Percentiles rank a stretch among this genome's conserved stretches.
Evolutionary conservation across 2,888 invertebrate species (phyloP).

Genomic region (Acronicta leporina): DNA sequence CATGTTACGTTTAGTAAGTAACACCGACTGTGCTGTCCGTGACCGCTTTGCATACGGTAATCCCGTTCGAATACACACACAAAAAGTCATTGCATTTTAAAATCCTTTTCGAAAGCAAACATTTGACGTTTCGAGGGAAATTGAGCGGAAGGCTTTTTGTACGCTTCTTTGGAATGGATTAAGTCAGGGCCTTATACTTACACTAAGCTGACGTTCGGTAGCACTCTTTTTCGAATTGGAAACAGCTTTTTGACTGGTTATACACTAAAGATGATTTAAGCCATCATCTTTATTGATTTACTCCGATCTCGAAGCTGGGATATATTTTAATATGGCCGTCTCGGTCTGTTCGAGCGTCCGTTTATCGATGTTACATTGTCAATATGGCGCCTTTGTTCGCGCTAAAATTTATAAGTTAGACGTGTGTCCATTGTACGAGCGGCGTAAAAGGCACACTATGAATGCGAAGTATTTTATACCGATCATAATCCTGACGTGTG

Average conservation of each 20-base stretch:
- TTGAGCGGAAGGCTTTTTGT: constrained; percentile 82
- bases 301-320: constrained; percentile 73
- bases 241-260: constrained; percentile 56
- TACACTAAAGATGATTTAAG: constrained; percentile 71
- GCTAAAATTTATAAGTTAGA: constrained; percentile 87
- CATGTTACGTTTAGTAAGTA: constrained; percentile 60
- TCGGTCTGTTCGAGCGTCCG: constrained; percentile 73
- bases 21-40: constrained; percentile 58
- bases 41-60: constrained; percentile 83
- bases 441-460: constrained; percentile 68
- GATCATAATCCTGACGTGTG: constrained; percentile 86
- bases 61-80: constrained; percentile 74
- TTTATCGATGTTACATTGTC: constrained; percentile 83
- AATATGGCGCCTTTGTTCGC: constrained; percentile 87
- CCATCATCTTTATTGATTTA: constrained; percentile 83
- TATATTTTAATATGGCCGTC: constrained; percentile 83
- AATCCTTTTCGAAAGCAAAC: constrained; percentile 85
- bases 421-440: constrained; percentile 77
- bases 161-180: constrained; percentile 66
- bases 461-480: constrained; percentile 81
- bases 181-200: constrained; percentile 60
- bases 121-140: constrained; percentile 86
- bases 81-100: constrained; percentile 88
- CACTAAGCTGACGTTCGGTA: constrained; percentile 71
- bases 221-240: constrained; percentile 62